These are phyloP conservation scores for Castor canadensis DNA, from an alignment of 2,113 vertebrate species.

Conservation along the genomic window DNA sequence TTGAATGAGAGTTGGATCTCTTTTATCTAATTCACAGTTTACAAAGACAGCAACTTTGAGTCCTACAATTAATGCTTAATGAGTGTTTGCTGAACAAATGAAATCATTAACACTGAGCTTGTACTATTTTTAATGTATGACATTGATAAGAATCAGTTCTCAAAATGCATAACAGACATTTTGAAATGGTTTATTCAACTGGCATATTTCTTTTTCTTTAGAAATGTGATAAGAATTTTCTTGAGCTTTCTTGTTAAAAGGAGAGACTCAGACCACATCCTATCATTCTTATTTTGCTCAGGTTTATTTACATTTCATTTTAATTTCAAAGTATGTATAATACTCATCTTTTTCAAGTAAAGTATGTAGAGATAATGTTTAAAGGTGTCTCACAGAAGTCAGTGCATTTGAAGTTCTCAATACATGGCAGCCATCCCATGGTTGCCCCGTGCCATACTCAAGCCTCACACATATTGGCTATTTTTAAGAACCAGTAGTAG, in stretches of 20 bases:
- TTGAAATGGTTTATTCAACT: neutral
- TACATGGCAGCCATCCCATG: neutral
- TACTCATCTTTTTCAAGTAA: neutral
- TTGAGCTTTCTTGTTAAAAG: constrained; percentile 35
- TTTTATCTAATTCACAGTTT: constrained; percentile 17
- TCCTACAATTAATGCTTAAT: neutral
- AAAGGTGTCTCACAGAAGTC: neutral
- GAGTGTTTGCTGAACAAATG: constrained; percentile 6
- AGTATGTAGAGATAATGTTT: neutral
- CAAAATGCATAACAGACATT: neutral
- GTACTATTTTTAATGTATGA: constrained; percentile 1
- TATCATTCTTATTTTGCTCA: neutral
- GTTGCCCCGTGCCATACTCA: fast-evolving
- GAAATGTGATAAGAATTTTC: neutral
- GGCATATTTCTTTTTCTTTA: neutral
- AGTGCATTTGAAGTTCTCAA: neutral
- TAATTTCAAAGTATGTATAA: neutral
- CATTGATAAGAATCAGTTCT: neutral
- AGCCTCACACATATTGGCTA: neutral
- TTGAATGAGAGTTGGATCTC: neutral
- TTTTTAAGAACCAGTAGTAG: neutral
- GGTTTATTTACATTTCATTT: constrained; percentile 23
- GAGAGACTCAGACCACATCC: neutral
- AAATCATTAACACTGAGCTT: neutral
- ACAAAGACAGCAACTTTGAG: neutral